Evolutionary conservation across 2,888 invertebrate genomes (phyloP).

Genomic region (Xanthia icteritia): DNA sequence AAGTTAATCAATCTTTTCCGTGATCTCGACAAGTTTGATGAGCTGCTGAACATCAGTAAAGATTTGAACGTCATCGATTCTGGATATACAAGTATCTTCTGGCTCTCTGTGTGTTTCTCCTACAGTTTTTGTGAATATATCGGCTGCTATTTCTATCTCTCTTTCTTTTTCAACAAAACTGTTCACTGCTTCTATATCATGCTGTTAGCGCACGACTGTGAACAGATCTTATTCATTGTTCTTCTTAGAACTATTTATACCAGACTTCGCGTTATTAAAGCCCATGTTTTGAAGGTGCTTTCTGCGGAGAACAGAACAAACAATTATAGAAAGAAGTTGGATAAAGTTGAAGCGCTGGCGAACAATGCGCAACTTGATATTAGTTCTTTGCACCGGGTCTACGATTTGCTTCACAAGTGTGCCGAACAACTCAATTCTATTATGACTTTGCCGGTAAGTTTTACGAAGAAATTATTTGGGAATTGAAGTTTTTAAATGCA

Average conservation of each 20-base stretch:
- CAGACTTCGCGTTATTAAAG: slow-evolving; percentile 78
- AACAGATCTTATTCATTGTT: slow-evolving; percentile 75
- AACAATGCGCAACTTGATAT: slow-evolving; percentile 75
- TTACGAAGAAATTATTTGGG: slow-evolving; percentile 40
- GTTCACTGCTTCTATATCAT: slow-evolving; percentile 65
- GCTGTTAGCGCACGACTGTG: slow-evolving; percentile 75
- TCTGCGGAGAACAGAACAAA: slow-evolving; percentile 47
- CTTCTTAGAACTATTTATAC: slow-evolving; percentile 72
- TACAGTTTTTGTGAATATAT: slow-evolving; percentile 72
- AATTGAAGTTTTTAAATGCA: slow-evolving; percentile 21
- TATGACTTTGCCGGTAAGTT: slow-evolving; percentile 81
- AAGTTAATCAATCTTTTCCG: slow-evolving; percentile 71
- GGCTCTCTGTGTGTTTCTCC: slow-evolving; percentile 61
- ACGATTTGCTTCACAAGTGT: slow-evolving; percentile 80
- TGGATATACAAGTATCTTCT: slow-evolving; percentile 55
- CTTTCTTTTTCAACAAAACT: slow-evolving; percentile 46
- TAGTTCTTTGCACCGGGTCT: slow-evolving; percentile 76
- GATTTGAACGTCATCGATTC: slow-evolving; percentile 67
- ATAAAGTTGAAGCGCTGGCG: slow-evolving; percentile 73
- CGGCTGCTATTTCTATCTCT: slow-evolving; percentile 59
- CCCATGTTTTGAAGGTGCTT: slow-evolving; percentile 75
- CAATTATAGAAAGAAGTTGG: slow-evolving; percentile 56
- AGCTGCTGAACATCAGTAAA: slow-evolving; percentile 74
- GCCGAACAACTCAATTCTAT: slow-evolving; percentile 78
- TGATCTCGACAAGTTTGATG: slow-evolving; percentile 75